Base-by-base conservation (phyloP, 2,113 vertebrate genomes). In the Spermophilus dauricus region DNA sequence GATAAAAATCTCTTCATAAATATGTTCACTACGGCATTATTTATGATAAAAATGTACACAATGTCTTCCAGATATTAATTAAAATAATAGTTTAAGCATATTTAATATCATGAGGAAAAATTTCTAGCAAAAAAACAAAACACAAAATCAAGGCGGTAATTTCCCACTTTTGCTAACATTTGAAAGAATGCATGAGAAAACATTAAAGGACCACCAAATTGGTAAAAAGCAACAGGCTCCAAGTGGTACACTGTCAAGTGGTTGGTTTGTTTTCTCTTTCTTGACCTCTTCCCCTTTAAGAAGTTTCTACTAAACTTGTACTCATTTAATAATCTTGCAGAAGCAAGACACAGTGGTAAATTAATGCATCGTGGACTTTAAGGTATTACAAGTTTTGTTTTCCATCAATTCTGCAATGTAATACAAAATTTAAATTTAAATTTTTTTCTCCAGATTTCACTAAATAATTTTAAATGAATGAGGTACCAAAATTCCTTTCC, bases 31-130 rank as follows among this genome's bases (percentile, higher is more conserved):
- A n/a, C 0, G 81, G 7, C 22, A 95, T 87, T 75, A 84, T 69
- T 95, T 69, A 61, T 63, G 39, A 91, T 32, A 8, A 45, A 85
- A 76, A 76, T 26, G 11, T 87, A 83, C 61, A 56, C 1, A 67
- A 65, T 56, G 67, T 73, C 91, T 87, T 94, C 75, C 51, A 89
- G 18, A 75, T 65, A 86, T 51, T 81, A 65, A 84, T 48, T 82
- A 89, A 65, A 83, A 73, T 48, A 94, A 65, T 73, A 75, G 65
- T 73, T 67, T 48, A 5, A 67, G 72, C 61, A 70, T 39, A 91
- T 20, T 70, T 72, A 63, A 85, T 81, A 42, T 73, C 26, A 45
- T 22, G 7, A 95, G 14, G 51, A 89, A 58, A 80, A 5, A 70
- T 53, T 56, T 72, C 7, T 77, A 92, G 37, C 4, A 51, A 92